Conservation (phyloP, 1,140 invertebrate genomes). For the Lordiphosa clarofinis region DNA sequence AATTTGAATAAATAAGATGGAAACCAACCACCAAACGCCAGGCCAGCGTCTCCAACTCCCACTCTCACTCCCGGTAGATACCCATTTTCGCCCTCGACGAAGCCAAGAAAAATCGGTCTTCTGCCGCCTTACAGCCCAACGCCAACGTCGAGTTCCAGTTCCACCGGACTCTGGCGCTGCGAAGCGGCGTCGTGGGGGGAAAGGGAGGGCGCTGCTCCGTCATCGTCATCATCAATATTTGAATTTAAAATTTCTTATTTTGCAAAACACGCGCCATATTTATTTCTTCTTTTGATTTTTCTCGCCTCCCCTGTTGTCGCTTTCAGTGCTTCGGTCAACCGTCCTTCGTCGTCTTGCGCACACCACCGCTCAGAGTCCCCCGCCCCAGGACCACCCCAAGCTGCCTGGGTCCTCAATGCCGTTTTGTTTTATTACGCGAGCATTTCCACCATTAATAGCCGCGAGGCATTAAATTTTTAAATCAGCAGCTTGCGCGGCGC, state of each 20-base stretch:
- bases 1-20: constrained; percentile 47
- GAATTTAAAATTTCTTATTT: constrained; percentile 73
- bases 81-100: constrained; percentile 14
- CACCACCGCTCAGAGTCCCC: constrained; percentile 17
- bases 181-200: background rate
- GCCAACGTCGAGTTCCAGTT: constrained; percentile 18
- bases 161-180: constrained; percentile 11
- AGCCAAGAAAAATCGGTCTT: constrained; percentile 38
- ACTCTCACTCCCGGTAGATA: constrained; percentile 12
- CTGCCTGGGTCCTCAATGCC: constrained; percentile 24
- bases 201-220: constrained; percentile 8
- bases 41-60: constrained; percentile 14
- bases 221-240: constrained; percentile 68
- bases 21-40: constrained; percentile 56
- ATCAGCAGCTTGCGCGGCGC: constrained; percentile 43
- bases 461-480: constrained; percentile 75
- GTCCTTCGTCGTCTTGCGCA: constrained; percentile 7
- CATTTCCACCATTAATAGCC: constrained; percentile 76
- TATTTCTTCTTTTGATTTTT: constrained; percentile 72
- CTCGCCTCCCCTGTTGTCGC: constrained; percentile 27
- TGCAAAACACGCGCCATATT: constrained; percentile 66
- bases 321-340: constrained; percentile 22
- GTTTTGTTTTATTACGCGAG: constrained; percentile 75
- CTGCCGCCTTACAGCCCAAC: constrained; percentile 25
- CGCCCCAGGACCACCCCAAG: background rate